These are phyloP conservation scores for Ophthalmolycus amberensis DNA, from an alignment of 2,113 vertebrate genomes.

Conservation along the genomic window DNA sequence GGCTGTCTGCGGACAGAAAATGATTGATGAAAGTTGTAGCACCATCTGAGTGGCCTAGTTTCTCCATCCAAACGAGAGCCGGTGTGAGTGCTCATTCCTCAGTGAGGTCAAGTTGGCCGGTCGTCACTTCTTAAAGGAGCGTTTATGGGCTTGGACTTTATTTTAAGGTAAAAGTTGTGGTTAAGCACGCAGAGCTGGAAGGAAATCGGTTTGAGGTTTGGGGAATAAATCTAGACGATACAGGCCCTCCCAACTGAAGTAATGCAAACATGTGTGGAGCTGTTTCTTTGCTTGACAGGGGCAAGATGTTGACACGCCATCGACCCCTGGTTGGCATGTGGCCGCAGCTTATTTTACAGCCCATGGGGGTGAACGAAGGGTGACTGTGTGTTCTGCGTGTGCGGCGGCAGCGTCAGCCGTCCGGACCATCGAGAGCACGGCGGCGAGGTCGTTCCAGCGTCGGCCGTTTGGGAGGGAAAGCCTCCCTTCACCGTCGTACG, in stretches of 20 bases:
- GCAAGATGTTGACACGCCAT: constrained; percentile 54
- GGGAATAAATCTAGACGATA: constrained; percentile 10
- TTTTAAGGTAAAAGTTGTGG: constrained; percentile 51
- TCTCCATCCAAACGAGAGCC: background rate
- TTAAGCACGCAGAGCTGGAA: constrained; percentile 29
- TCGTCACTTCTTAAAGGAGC: constrained; percentile 31
- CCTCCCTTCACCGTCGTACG: constrained; percentile 47
- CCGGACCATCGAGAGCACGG: constrained; percentile 38
- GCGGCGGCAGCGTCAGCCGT: constrained; percentile 30
- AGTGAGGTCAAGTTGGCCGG: constrained; percentile 23
- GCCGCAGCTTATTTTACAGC: constrained; percentile 65
- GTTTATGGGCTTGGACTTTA: constrained; percentile 38
- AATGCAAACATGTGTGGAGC: constrained; percentile 14
- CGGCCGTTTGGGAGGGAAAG: constrained; percentile 29
- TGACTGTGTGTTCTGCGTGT: constrained; percentile 32
- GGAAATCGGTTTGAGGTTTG: constrained; percentile 24
- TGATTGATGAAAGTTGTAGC: constrained; percentile 27
- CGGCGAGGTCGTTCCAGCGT: constrained; percentile 52
- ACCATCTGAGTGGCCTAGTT: constrained; percentile 17
- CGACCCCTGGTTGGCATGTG: constrained; percentile 66
- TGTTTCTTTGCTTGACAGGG: constrained; percentile 31
- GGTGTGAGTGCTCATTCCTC: background rate
- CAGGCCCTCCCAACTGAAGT: background rate
- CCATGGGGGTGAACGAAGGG: constrained; percentile 52
- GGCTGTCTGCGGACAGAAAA: background rate